Conservation (phyloP, 2,113 vertebrate species). For the Crocuta crocuta region DNA sequence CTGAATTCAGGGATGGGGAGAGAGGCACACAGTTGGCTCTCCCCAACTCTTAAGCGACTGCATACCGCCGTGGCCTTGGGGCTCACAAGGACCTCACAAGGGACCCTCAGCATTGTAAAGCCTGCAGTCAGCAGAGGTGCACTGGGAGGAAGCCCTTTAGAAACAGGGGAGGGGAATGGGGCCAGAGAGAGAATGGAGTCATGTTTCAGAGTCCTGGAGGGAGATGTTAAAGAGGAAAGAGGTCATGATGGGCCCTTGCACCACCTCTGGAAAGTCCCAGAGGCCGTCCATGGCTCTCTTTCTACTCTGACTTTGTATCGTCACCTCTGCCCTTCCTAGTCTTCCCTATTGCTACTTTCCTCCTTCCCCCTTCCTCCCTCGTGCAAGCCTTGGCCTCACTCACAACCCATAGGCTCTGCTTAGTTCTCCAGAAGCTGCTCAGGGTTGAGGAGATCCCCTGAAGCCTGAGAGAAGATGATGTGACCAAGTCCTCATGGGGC, state of each 20-base stretch:
- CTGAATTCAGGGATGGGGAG: neutral
- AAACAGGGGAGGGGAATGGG: neutral
- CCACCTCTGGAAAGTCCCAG: neutral
- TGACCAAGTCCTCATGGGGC: neutral
- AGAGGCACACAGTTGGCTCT: neutral
- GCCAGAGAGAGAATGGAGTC: neutral
- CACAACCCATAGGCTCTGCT: neutral
- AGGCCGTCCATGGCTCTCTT: conserved; percentile 40
- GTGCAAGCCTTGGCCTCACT: neutral
- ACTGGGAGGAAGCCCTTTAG: neutral
- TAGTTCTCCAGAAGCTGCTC: neutral
- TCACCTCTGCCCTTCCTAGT: neutral
- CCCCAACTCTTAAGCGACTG: too few relatives aligned
- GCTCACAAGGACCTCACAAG: neutral
- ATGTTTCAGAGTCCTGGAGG: neutral
- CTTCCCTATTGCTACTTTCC: neutral
- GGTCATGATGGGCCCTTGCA: too few relatives aligned
- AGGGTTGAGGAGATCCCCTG: neutral
- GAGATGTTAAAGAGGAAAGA: neutral
- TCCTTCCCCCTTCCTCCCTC: neutral
- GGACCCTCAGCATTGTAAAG: neutral
- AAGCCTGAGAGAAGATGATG: neutral
- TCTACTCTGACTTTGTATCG: neutral
- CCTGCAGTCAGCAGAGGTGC: neutral
- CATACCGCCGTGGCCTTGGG: neutral